These are phyloP conservation scores for Loripinus fragilis DNA, from an alignment of 2,888 invertebrate species.

Conservation along the genomic window DNA sequence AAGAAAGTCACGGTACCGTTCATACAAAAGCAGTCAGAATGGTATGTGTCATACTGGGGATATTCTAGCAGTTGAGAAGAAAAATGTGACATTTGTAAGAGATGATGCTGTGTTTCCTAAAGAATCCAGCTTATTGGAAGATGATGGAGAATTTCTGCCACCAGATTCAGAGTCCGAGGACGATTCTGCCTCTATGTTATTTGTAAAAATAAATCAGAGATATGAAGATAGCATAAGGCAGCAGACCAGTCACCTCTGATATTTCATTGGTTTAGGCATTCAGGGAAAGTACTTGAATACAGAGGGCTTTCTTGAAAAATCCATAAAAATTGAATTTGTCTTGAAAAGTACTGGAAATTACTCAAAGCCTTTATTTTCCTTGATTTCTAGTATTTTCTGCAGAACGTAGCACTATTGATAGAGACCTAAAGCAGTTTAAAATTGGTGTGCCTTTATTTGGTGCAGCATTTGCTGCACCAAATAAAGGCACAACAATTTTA, in stretches of 20 bases:
- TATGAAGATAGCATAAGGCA: neutral
- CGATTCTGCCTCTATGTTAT: neutral
- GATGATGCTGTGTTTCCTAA: neutral
- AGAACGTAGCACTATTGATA: too few species aligned
- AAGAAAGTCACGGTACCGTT: neutral
- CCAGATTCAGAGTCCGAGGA: constrained; percentile 1
- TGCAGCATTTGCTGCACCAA: too few species aligned
- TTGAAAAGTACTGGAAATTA: too few species aligned
- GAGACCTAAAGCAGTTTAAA: too few species aligned
- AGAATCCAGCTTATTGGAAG: neutral
- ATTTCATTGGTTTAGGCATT: too few species aligned
- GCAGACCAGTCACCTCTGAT: neutral
- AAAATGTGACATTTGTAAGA: neutral
- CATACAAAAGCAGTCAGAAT: neutral
- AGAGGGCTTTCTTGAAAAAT: too few species aligned
- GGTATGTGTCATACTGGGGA: neutral
- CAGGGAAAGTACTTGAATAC: too few species aligned
- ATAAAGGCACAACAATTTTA: too few species aligned
- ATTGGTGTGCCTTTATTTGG: too few species aligned
- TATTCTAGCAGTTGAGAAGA: neutral
- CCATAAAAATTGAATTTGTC: too few species aligned
- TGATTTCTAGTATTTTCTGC: too few species aligned
- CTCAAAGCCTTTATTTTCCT: too few species aligned
- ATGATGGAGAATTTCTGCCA: neutral
- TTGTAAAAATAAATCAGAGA: neutral